Evolutionary conservation across 2,797 vertebrate species (phyloP).

Genomic region (Borostomias antarcticus): DNA sequence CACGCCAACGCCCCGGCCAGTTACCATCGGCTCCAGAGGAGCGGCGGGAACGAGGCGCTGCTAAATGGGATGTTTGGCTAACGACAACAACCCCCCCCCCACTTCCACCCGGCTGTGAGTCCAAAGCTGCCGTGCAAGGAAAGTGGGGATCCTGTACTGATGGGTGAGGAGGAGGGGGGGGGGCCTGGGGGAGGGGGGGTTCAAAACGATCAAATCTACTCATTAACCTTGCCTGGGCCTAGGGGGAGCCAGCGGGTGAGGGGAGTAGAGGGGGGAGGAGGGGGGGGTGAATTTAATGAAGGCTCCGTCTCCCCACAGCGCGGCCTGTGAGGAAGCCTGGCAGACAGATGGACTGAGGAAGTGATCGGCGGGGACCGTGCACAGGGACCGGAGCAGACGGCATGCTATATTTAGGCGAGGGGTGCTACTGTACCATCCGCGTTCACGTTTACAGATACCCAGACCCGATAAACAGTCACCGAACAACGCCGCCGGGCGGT

Average conservation of each 20-base stretch:
- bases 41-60: slow-evolving; percentile 28
- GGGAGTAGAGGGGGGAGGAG: slow-evolving; percentile 22
- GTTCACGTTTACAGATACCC: slow-evolving; percentile 47
- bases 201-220: slow-evolving; percentile 68
- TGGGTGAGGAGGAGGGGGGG: slow-evolving; percentile 24
- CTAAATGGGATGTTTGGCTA: slow-evolving; percentile 1
- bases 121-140: slow-evolving; percentile 29
- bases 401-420: slow-evolving; percentile 48
- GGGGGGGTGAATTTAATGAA: slow-evolving; percentile 66
- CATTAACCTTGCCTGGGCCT: slow-evolving; percentile 67
- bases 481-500: slow-evolving; percentile 38
- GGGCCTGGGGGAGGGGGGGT: slow-evolving; percentile 25
- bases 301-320: slow-evolving; percentile 46
- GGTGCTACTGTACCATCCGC: slow-evolving; percentile 29
- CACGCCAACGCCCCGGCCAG: slow-evolving; percentile 15
- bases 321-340: slow-evolving; percentile 54
- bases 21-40: slow-evolving; percentile 12
- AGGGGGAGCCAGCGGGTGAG: slow-evolving; percentile 53
- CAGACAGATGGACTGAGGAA: slow-evolving; percentile 65
- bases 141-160: slow-evolving; percentile 34
- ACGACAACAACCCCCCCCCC: neutral
- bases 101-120: slow-evolving; percentile 21
- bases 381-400: slow-evolving; percentile 44
- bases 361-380: slow-evolving; percentile 57
- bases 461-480: slow-evolving; percentile 54